Evolutionary conservation across 2,888 invertebrate genomes (phyloP).

Genomic region (Anagyrus pseudococci): DNA sequence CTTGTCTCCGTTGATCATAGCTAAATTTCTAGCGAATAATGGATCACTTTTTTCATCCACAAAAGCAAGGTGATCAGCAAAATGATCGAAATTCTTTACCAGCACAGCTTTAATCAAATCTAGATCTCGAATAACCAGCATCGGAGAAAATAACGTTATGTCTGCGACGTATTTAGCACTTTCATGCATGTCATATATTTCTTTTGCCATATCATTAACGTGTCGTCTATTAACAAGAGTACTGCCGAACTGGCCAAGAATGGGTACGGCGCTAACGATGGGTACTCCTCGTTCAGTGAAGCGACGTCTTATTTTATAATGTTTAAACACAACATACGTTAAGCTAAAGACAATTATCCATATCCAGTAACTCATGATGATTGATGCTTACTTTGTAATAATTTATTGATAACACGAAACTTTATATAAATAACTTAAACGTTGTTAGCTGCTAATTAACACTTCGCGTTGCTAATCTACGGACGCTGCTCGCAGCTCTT

Average conservation of each 20-base stretch:
- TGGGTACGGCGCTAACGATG: background rate
- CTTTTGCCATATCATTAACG: constrained; percentile 24
- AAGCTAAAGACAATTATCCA: background rate
- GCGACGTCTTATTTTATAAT: background rate
- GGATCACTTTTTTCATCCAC: constrained; percentile 41
- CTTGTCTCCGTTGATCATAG: constrained; percentile 42
- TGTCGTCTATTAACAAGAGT: constrained; percentile 26
- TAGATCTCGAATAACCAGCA: constrained; percentile 43
- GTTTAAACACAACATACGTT: background rate
- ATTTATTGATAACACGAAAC: too few species aligned
- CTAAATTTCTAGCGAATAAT: constrained; percentile 46
- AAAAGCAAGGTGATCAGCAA: constrained; percentile 1
- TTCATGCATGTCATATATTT: constrained; percentile 35
- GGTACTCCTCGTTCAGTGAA: constrained; percentile 10
- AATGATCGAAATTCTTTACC: constrained; percentile 12
- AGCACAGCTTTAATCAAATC: constrained; percentile 43
- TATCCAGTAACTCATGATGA: background rate
- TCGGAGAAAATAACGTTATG: constrained; percentile 39
- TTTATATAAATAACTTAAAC: too few species aligned
- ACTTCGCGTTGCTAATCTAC: too few species aligned
- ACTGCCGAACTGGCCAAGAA: background rate
- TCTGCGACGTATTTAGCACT: constrained; percentile 46
- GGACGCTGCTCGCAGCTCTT: too few species aligned
- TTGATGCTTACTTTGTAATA: too few species aligned
- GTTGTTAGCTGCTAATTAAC: too few species aligned